A percentile compares a stretch with the other conserved stretches of the same genome.
Evolutionary conservation across 2,113 vertebrate species (phyloP).

Genomic region (rabbit (Oryctolagus cuniculus)): mOryCun1.1 NC_091432.1:43716501-43717000

Average conservation of each 20-base stretch:
- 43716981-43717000: accelerated
- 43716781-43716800: neutral
- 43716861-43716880: neutral
- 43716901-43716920: neutral
- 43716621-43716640: neutral
- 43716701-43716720: neutral
- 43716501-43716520: no score
- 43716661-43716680: neutral
- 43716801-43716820: neutral
- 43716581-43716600: neutral
- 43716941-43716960: neutral
- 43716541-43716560: neutral
- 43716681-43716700: neutral
- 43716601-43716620: neutral
- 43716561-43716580: neutral
- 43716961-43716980: neutral
- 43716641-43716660: neutral
- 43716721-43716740: neutral
- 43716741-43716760: neutral
- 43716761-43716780: neutral
- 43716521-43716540: neutral
- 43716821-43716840: neutral
- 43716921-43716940: neutral
- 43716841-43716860: neutral
- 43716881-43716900: neutral